Evolutionary conservation across 2,797 vertebrate genomes (phyloP).

Genomic region (Propithecus deckenii): DNA sequence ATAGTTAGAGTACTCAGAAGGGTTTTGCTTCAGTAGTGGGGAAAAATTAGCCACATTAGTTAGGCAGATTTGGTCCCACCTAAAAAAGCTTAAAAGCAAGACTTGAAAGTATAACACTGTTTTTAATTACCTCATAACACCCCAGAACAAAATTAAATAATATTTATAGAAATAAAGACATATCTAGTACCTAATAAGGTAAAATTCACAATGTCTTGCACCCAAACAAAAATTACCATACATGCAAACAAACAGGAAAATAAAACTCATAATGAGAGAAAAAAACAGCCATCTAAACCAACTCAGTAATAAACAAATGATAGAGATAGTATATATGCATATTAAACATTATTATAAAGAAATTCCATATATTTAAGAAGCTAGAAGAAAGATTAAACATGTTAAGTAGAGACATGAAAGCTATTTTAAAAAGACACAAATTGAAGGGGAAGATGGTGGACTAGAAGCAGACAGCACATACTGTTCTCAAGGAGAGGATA

Average conservation of each 20-base stretch:
- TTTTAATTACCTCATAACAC: neutral
- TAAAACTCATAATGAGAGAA: neutral
- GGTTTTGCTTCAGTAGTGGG: neutral
- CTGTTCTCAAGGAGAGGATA: too few species aligned
- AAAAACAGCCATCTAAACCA: neutral
- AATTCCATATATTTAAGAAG: neutral
- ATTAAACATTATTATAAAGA: neutral
- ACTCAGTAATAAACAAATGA: neutral
- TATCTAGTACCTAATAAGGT: neutral
- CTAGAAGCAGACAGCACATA: too few species aligned
- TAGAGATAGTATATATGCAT: neutral
- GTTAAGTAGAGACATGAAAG: neutral
- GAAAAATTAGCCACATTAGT: neutral
- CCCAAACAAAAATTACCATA: neutral
- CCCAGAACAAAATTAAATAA: neutral
- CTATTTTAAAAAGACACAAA: neutral
- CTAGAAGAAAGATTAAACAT: neutral
- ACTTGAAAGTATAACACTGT: neutral
- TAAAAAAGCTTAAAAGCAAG: neutral
- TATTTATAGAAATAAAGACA: neutral
- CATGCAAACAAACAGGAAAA: constrained; percentile 4
- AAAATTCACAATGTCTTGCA: neutral
- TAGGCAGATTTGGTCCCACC: neutral
- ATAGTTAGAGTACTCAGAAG: neutral
- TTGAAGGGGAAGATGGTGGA: too few species aligned